Percentiles rank a stretch among this genome's conserved stretches.
Evolutionary conservation across 2,888 invertebrate genomes (phyloP).

Genomic region (Athalia circularis): DNA sequence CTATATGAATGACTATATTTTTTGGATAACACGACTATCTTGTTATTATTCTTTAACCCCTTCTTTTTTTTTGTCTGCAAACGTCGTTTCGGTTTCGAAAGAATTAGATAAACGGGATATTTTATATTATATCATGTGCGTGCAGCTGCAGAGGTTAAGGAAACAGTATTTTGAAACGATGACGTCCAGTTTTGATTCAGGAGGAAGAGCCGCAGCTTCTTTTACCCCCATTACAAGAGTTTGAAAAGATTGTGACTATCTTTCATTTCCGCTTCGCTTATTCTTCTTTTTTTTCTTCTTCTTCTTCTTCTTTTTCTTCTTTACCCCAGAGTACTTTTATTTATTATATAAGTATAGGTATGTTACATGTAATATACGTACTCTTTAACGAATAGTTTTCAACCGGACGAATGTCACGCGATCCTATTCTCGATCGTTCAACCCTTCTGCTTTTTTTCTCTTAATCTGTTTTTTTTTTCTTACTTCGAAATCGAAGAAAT

Average conservation of each 20-base stretch:
- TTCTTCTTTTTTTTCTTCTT: background rate
- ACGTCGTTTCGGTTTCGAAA: no score
- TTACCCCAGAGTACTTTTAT: background rate
- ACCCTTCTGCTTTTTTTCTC: background rate
- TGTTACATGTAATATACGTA: background rate
- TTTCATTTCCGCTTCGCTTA: conserved; percentile 42
- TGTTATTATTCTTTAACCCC: no score
- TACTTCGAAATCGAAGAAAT: background rate
- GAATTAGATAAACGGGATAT: background rate
- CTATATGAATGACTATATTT: no score
- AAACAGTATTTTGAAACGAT: conserved; percentile 33
- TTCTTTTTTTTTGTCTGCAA: no score
- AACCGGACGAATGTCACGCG: conserved; percentile 17
- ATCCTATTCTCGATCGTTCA: background rate
- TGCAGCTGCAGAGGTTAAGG: background rate
- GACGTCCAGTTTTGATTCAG: conserved; percentile 42
- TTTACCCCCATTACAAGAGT: conserved; percentile 30
- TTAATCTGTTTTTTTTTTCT: background rate
- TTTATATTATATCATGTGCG: background rate
- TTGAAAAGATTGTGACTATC: conserved; percentile 43
- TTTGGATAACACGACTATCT: no score
- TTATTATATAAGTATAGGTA: background rate
- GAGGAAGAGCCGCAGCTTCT: conserved; percentile 14
- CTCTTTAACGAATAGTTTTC: conserved; percentile 14
- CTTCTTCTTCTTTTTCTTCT: background rate